Base-by-base conservation (phyloP, 2,888 invertebrate genomes). In the Syrphus vitripennis region DNA sequence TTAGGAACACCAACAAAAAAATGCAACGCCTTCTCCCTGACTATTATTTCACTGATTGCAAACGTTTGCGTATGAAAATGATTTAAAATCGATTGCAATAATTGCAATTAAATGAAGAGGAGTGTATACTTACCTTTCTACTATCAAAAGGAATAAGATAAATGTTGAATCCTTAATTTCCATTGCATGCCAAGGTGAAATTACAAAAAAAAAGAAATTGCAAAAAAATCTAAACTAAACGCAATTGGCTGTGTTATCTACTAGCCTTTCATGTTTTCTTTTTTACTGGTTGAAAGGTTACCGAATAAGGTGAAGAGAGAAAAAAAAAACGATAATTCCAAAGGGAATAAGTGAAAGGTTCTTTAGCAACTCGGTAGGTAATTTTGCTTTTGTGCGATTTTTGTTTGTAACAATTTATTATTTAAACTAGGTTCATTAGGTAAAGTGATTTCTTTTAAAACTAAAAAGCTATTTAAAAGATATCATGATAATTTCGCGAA, bases 151-250 rank as follows among this genome's bases (percentile, higher is more conserved):
- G 29, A 53, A 24, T 19, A 31, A 31, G 45, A 81, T 55, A 55
- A 81, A 81, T 69, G 61, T 61, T 45, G 45, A 76, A 55, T 81
- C 81, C 81, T 81, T 81, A 76, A 76, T 70, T 76, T 55, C 61
- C 42, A 81, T 81, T 81, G 81, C 81, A 81, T 81, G 81, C 81
- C 53, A 81, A 81, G 55, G 61, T 37, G 42, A 59, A 76, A 81
- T 81, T 70, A 77, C 34, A 42, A 3, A 45, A 34, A 10, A 16
- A 5, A 57, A 57, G 19, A 50, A 26, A 50, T n/a, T 26, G 12
- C 9, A 34, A 42, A 45, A n/a, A 45, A 29, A 57, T 50, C 24
- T 50, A 50, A 50, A 6, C 45, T 31, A n/a, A 80, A 31, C 61
- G 80, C 80, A 80, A 80, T 75, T 61, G 59, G 55, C 69, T 7